phyloP scores from a whole-genome alignment of 2,888 invertebrate species.

The Drosophila neutralis region DNA sequence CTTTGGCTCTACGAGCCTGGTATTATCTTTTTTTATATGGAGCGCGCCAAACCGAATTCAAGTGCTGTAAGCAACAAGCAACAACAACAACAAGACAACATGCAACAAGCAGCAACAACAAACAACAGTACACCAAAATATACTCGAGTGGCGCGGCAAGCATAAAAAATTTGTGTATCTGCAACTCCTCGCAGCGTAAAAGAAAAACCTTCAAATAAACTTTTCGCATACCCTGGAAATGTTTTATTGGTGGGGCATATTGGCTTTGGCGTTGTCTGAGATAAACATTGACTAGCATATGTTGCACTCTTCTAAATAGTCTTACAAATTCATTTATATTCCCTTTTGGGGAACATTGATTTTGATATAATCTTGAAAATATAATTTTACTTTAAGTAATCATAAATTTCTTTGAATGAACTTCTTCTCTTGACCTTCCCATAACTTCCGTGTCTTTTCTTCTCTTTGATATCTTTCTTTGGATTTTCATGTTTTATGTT shows the following conservation, averaged over 20 bases:
- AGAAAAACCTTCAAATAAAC: slow-evolving; percentile 79
- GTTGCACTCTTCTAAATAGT: neutral
- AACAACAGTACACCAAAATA: slow-evolving; percentile 55
- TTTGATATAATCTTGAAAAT: neutral
- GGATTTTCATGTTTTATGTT: neutral
- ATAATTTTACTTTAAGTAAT: neutral
- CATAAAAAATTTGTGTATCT: slow-evolving; percentile 72
- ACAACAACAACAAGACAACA: slow-evolving; percentile 26
- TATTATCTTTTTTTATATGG: slow-evolving; percentile 38
- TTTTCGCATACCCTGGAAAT: slow-evolving; percentile 35
- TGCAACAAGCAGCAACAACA: slow-evolving; percentile 30
- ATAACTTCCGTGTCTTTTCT: neutral
- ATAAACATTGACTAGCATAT: neutral
- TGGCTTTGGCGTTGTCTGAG: neutral
- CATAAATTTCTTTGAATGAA: neutral
- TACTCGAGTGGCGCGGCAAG: slow-evolving; percentile 59
- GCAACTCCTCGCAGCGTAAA: slow-evolving; percentile 56
- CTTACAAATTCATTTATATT: neutral
- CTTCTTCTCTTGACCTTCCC: neutral
- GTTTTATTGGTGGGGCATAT: slow-evolving; percentile 1
- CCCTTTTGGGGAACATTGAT: too few relatives aligned
- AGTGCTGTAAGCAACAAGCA: slow-evolving; percentile 46
- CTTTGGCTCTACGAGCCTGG: slow-evolving; percentile 30
- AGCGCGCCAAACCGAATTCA: slow-evolving; percentile 61
- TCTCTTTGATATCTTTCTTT: neutral